Evolutionary conservation across 2,113 vertebrate species (phyloP), one percentile per base, ranked within the genome.

Genomic region (Prionailurus bengalensis): DNA sequence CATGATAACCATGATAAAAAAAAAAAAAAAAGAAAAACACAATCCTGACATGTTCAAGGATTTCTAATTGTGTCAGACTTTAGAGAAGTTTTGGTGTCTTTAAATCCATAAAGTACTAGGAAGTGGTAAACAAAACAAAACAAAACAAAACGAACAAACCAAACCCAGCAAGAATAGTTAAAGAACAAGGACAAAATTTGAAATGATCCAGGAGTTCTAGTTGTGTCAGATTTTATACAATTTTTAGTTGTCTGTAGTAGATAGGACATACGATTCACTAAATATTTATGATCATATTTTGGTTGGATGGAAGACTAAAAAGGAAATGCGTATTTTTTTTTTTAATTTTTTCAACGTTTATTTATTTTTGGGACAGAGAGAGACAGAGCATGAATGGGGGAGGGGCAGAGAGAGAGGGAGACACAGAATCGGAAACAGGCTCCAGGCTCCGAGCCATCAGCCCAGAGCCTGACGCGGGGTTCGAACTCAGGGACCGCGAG

Each of bases 21-120:
- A 51, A 51, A 51, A 51, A 13, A 51, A 4, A 94, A 80, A 31
- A 78, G 33, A 92, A 83, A 92, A 80, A 33, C 39, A 31, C 68
- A 82, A 42, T 82, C 73, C 45, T 63, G 68, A 91, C 81, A 55
- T 51, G 12, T 87, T 83, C 45, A 53, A 71, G 33, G 68, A 78
- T 90, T 94, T 94, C 88, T 92, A 71, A 93, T 83, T 83, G n/a
- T 73, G 25, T 45, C 29, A 53, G 21, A 78, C 87, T 95, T 93
- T 86, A 86, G 85, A 68, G 82, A 94, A 12, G n/a, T 79, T 80
- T 94, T 92, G 27, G 29, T 80, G 71, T 55, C 36, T 95, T 91
- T 93, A 93, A 91, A 65, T 84, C 31, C 19, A 80, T 63, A 83
- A 92, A 96, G 14, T 36, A 86, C 10, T 79, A 61, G 31, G 16